Conservation (phyloP, 2,888 invertebrate genomes). For the Teinopalpus imperialis region DNA sequence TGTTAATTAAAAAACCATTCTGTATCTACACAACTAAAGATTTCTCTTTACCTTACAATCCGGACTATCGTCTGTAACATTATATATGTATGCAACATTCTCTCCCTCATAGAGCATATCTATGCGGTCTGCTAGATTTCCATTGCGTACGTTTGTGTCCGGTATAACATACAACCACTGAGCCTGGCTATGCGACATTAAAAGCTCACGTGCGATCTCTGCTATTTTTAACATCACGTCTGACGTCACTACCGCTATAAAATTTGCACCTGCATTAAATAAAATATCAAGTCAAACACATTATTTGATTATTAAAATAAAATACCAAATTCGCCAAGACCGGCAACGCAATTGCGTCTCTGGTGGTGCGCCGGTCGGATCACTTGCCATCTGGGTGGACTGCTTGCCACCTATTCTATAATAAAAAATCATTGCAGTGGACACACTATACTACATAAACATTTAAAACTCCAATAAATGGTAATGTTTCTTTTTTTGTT, state of each 20-base stretch:
- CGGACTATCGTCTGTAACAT: slow-evolving; percentile 77
- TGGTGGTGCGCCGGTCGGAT: too few relatives aligned
- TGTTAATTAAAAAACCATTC: too few relatives aligned
- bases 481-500: too few relatives aligned
- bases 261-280: slow-evolving; percentile 70
- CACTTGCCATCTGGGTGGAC: too few relatives aligned
- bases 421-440: too few relatives aligned
- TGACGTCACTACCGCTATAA: slow-evolving; percentile 84
- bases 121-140: slow-evolving; percentile 79
- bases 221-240: slow-evolving; percentile 84
- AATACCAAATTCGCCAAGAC: too few relatives aligned
- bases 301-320: too few relatives aligned
- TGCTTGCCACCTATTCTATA: too few relatives aligned
- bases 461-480: too few relatives aligned
- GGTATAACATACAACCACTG: slow-evolving; percentile 92
- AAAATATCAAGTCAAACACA: not conserved
- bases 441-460: too few relatives aligned
- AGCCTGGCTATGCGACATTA: slow-evolving; percentile 86
- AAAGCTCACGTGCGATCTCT: slow-evolving; percentile 84
- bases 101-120: slow-evolving; percentile 87
- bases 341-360: too few relatives aligned
- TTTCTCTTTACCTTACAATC: slow-evolving; percentile 83
- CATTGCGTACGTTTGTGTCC: slow-evolving; percentile 74
- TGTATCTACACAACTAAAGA: too few relatives aligned
- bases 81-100: slow-evolving; percentile 90